Conservation (phyloP, 1,140 invertebrate genomes). For the Hyphantria cunea region DNA sequence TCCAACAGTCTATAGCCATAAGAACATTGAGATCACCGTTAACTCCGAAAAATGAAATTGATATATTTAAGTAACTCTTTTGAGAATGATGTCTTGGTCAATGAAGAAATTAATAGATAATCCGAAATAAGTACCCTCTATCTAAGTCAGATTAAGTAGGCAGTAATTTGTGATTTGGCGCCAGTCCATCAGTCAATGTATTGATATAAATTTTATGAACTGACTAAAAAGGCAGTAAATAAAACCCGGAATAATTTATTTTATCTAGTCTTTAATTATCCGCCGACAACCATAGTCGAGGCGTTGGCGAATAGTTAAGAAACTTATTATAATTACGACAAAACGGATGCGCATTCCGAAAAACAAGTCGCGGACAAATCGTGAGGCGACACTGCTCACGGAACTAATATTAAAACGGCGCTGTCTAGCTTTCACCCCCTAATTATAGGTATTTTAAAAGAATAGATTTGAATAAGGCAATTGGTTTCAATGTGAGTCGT, state of each 20-base stretch:
- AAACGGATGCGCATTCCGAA: constrained; percentile 25
- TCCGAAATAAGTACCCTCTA: no score
- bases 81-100: no score
- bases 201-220: no score
- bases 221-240: constrained; percentile 3
- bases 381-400: constrained; percentile 51
- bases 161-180: no score
- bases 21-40: no score
- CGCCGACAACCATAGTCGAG: constrained; percentile 4
- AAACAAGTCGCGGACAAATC: constrained; percentile 42
- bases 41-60: no score
- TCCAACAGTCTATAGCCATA: no score
- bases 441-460: constrained; percentile 62
- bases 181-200: no score
- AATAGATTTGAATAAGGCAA: constrained; percentile 55
- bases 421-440: constrained; percentile 60
- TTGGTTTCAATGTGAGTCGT: constrained; percentile 37
- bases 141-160: no score
- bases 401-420: constrained; percentile 39
- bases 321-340: constrained; percentile 30
- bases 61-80: no score
- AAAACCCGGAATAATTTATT: constrained; percentile 19
- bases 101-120: no score
- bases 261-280: constrained; percentile 8
- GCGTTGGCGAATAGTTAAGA: constrained; percentile 1